Evolutionary conservation across 2,113 vertebrate species (phyloP).

Genomic region (Mobula birostris): DNA sequence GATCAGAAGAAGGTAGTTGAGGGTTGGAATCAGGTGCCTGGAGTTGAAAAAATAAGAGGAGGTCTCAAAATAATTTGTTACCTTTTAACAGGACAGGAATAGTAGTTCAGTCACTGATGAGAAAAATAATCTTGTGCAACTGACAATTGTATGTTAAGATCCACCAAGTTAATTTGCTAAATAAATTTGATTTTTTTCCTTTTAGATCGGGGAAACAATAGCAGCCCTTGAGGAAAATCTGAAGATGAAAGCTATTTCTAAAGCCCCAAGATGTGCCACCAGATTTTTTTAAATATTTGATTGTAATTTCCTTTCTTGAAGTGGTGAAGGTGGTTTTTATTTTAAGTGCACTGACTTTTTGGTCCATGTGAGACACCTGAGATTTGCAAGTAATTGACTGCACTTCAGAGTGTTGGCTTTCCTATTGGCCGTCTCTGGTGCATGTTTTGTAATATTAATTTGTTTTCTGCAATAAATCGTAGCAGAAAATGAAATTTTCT

Average conservation of each 20-base stretch:
- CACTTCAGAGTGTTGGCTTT: conserved; percentile 10
- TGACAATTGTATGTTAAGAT: background rate
- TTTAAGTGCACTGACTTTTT: conserved; percentile 27
- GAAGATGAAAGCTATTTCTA: conserved; percentile 10
- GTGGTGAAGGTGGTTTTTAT: conserved; percentile 7
- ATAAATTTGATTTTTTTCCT: background rate
- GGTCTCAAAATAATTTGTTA: background rate
- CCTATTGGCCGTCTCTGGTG: background rate
- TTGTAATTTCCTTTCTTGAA: conserved; percentile 27
- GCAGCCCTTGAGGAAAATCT: background rate
- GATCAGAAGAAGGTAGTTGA: background rate
- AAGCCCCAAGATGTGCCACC: background rate
- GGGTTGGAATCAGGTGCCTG: background rate
- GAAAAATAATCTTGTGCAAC: background rate
- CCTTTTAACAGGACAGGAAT: background rate
- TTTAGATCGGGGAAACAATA: conserved; percentile 8
- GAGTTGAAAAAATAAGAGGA: background rate
- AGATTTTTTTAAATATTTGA: background rate
- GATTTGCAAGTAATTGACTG: background rate
- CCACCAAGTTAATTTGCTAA: background rate
- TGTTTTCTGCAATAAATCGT: conserved; percentile 34
- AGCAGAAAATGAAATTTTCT: conserved; percentile 22
- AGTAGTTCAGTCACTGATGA: background rate
- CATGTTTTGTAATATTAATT: conserved; percentile 35
- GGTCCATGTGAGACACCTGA: background rate